Evolutionary conservation across 2,797 vertebrate species (phyloP).

Genomic region (Halcyon smyrnensis): DNA sequence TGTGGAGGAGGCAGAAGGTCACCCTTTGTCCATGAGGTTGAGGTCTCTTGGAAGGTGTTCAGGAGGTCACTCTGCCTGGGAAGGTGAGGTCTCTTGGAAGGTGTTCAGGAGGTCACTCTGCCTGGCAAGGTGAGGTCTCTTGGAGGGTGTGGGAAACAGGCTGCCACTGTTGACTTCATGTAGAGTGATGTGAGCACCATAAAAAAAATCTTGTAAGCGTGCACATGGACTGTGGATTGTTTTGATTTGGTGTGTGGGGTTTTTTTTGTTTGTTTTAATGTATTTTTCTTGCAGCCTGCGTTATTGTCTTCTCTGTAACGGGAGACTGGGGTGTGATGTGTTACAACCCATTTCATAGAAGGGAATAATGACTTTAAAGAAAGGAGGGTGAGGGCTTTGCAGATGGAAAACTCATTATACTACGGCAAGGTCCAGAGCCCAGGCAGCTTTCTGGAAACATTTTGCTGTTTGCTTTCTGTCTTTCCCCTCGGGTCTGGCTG

Average conservation of each 20-base stretch:
- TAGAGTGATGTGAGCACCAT: not conserved
- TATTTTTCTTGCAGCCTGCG: too few species aligned
- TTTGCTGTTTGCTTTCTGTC: constrained; percentile 28
- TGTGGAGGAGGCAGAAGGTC: not conserved
- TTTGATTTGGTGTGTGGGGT: too few species aligned
- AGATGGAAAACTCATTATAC: not conserved
- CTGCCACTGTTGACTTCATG: fast-evolving
- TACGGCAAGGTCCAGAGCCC: not conserved
- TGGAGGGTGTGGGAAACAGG: not conserved
- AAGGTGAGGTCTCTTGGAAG: too few species aligned
- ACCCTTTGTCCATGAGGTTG: too few species aligned
- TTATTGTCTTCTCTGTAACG: too few species aligned
- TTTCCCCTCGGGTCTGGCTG: not conserved
- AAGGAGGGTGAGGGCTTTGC: not conserved
- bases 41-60: not conserved
- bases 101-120: too few species aligned
- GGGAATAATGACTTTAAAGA: not conserved
- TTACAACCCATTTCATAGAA: not conserved
- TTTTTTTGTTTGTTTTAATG: too few species aligned
- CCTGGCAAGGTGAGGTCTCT: too few species aligned
- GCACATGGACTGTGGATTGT: fast-evolving
- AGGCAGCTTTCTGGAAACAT: constrained; percentile 27
- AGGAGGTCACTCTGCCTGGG: too few species aligned
- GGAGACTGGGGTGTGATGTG: too few species aligned
- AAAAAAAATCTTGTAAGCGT: not conserved